phyloP scores from a whole-genome alignment of 2,797 vertebrate species.

The Chaetodon trifasciatus region DNA sequence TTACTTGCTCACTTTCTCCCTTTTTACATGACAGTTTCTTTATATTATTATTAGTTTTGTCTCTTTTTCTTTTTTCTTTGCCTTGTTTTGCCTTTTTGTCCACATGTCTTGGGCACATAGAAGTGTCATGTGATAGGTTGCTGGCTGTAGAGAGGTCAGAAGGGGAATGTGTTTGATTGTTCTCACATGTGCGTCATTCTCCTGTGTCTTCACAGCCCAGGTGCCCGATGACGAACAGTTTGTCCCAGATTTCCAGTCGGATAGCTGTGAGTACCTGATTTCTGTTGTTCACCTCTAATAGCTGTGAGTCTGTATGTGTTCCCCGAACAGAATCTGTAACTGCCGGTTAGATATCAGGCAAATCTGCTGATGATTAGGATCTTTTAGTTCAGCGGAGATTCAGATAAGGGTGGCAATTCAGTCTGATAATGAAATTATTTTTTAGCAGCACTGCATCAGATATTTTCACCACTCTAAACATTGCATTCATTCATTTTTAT shows the following conservation, averaged over 20 bases:
- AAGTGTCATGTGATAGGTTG: constrained; percentile 12
- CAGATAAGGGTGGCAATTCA: not conserved
- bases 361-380: not conserved
- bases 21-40: not conserved
- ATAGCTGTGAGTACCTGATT: constrained; percentile 91
- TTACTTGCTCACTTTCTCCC: not conserved
- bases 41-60: not conserved
- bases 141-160: constrained; percentile 6
- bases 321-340: not conserved
- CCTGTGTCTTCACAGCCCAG: constrained; percentile 86
- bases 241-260: constrained; percentile 97
- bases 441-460: not conserved
- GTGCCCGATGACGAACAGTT: constrained; percentile 97
- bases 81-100: too few relatives aligned
- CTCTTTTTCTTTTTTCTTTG: too few relatives aligned
- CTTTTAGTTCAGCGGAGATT: constrained; percentile 5
- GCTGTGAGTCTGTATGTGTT: not conserved
- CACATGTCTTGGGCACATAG: not conserved
- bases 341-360: not conserved
- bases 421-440: not conserved
- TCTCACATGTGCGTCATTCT: constrained; percentile 22
- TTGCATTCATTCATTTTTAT: not conserved
- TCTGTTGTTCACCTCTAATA: constrained; percentile 50
- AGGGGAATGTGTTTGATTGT: constrained; percentile 8
- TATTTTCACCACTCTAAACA: not conserved